Evolutionary conservation across 2,888 invertebrate species (phyloP).

Genomic region (Cantharis rufa): DNA sequence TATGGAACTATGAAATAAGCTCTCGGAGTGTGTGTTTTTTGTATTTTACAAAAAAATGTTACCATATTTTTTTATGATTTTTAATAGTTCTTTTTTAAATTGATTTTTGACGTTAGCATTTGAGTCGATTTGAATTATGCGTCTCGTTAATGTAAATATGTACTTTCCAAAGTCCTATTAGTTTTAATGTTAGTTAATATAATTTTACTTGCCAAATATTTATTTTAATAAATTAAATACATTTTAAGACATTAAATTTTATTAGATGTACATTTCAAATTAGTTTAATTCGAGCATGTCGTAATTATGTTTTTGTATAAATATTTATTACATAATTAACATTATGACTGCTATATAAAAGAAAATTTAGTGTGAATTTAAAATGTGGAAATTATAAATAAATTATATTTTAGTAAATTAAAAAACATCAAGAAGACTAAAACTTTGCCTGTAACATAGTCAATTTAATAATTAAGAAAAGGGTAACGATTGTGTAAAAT

Average conservation of each 20-base stretch:
- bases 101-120: neutral
- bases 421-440: conserved; percentile 6
- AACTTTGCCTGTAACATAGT: conserved; percentile 22
- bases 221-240: conserved; percentile 2
- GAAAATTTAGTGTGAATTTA: neutral
- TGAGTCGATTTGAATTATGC: neutral
- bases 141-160: neutral
- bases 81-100: neutral
- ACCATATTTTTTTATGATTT: neutral
- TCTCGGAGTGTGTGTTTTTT: neutral
- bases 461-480: conserved; percentile 22
- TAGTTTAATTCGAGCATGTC: neutral
- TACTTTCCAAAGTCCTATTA: neutral
- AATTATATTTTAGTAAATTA: neutral
- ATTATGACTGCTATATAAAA: neutral
- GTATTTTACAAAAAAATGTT: neutral
- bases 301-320: neutral
- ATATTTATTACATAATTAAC: neutral
- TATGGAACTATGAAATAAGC: neutral
- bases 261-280: neutral
- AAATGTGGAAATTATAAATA: neutral
- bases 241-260: neutral
- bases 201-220: conserved; percentile 29
- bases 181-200: neutral
- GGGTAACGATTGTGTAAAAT: conserved; percentile 26